Percentiles rank a stretch among this genome's conserved stretches.
Evolutionary conservation across 2,113 vertebrate genomes (phyloP).

Genomic region (Stigmatopora nigra): DNA sequence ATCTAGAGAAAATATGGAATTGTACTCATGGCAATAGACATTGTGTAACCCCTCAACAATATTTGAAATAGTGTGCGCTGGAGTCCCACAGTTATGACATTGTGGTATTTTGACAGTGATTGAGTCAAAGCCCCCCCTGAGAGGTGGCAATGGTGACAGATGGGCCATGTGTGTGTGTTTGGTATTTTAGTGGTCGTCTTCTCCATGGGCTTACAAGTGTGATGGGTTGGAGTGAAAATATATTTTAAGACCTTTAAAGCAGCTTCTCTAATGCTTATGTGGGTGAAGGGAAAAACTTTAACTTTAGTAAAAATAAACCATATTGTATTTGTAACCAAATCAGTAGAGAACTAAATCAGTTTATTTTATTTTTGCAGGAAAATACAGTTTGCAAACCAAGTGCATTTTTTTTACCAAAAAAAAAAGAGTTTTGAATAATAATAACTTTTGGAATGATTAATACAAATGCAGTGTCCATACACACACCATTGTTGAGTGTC

Average conservation of each 20-base stretch:
- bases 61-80: background rate
- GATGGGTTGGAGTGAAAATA: conserved; percentile 23
- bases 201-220: conserved; percentile 27
- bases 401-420: no score
- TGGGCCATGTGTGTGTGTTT: conserved; percentile 22
- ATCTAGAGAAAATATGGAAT: background rate
- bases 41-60: background rate
- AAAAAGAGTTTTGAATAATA: no score
- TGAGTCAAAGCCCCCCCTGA: conserved; percentile 41
- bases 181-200: conserved; percentile 17
- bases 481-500: background rate
- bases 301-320: no score
- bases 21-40: background rate
- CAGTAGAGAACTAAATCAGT: no score
- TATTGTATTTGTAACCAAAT: no score
- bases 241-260: conserved; percentile 19
- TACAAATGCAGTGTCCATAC: background rate
- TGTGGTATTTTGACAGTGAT: conserved; percentile 50
- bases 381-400: no score
- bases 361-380: no score
- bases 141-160: conserved; percentile 25
- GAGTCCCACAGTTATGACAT: conserved; percentile 5
- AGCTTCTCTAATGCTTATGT: background rate
- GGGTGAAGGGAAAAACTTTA: background rate
- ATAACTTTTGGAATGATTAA: no score